Percentiles rank a stretch among this genome's conserved stretches.
Evolutionary conservation across 1,140 invertebrate species (phyloP).

Genomic region (Lasioglossum baleicum): DNA sequence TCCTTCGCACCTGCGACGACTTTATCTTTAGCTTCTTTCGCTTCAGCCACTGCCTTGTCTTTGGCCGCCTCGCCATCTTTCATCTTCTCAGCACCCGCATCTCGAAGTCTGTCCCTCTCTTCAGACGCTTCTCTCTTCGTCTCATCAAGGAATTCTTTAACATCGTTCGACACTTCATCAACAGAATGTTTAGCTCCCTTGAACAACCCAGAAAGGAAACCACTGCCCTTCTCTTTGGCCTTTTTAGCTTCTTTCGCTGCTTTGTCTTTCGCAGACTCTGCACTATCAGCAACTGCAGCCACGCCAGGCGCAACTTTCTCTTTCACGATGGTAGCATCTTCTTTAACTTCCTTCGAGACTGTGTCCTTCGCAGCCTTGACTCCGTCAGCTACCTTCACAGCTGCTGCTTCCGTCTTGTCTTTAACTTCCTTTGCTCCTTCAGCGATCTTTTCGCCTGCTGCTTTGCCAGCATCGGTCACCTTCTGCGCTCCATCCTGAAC

Average conservation of each 20-base stretch:
- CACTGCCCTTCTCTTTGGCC: constrained; percentile 45
- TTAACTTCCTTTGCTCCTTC: constrained; percentile 4
- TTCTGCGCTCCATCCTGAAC: constrained; percentile 14
- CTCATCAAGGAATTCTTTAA: constrained; percentile 51
- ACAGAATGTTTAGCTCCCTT: constrained; percentile 39
- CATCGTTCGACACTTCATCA: constrained; percentile 33
- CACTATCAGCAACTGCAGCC: constrained; percentile 29
- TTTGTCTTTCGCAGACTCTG: constrained; percentile 40
- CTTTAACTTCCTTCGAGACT: constrained; percentile 33
- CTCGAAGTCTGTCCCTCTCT: constrained; percentile 31
- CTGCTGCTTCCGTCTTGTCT: constrained; percentile 25
- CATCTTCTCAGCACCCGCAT: constrained; percentile 11
- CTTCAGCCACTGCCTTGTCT: constrained; percentile 24
- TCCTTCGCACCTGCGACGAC: constrained; percentile 3
- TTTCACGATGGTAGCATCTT: constrained; percentile 33
- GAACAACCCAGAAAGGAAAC: constrained; percentile 49
- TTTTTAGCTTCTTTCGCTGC: constrained; percentile 53
- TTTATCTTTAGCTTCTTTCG: constrained; percentile 36
- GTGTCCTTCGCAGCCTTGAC: constrained; percentile 25
- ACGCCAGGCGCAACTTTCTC: constrained; percentile 30
- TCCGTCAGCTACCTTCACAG: not conserved
- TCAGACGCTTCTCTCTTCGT: constrained; percentile 58
- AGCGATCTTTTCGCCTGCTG: not conserved
- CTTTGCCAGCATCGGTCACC: constrained; percentile 1
- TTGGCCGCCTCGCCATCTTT: constrained; percentile 55